These are phyloP conservation scores for Penaeus indicus DNA, from an alignment of 1,140 invertebrate genomes.

Conservation along the genomic window DNA sequence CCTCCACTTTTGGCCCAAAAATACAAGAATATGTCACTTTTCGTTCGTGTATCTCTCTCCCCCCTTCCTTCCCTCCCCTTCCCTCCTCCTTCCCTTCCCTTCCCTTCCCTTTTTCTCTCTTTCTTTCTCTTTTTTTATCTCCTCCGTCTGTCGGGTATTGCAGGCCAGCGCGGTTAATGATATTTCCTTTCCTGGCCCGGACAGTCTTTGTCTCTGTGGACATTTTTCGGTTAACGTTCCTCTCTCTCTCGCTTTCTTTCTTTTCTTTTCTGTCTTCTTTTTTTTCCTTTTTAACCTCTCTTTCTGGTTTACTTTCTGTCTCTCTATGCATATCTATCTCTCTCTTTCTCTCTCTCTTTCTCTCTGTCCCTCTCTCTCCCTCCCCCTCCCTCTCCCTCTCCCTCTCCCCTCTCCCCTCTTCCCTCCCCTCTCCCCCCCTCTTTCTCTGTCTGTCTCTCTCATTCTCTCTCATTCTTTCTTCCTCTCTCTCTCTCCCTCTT, in stretches of 20 bases:
- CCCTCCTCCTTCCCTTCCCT: too few species aligned
- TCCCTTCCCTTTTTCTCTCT: too few species aligned
- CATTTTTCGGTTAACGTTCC: not conserved
- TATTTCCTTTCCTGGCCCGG: too few species aligned
- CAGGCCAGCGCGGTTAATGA: too few species aligned
- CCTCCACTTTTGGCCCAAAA: too few species aligned
- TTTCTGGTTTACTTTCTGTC: not conserved
- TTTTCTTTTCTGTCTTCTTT: not conserved
- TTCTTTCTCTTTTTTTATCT: too few species aligned
- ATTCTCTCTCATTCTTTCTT: slow-evolving; percentile 20
- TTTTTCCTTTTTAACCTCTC: not conserved
- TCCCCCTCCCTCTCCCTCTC: not conserved
- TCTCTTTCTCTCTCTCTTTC: not conserved
- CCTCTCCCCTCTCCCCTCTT: not conserved
- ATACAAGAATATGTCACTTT: too few species aligned
- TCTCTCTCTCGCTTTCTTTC: not conserved
- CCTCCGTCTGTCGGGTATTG: too few species aligned
- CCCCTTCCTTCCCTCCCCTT: too few species aligned
- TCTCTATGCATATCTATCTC: not conserved
- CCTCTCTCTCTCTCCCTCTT: slow-evolving; percentile 18
- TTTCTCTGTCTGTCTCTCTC: not conserved
- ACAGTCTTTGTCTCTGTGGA: too few species aligned
- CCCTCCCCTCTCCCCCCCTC: not conserved
- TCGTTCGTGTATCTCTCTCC: too few species aligned
- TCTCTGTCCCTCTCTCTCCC: not conserved